Percentiles rank a stretch among this genome's conserved stretches.
phyloP scores from a whole-genome alignment of 2,797 vertebrate species.

The Sebastes hubbsi region DNA sequence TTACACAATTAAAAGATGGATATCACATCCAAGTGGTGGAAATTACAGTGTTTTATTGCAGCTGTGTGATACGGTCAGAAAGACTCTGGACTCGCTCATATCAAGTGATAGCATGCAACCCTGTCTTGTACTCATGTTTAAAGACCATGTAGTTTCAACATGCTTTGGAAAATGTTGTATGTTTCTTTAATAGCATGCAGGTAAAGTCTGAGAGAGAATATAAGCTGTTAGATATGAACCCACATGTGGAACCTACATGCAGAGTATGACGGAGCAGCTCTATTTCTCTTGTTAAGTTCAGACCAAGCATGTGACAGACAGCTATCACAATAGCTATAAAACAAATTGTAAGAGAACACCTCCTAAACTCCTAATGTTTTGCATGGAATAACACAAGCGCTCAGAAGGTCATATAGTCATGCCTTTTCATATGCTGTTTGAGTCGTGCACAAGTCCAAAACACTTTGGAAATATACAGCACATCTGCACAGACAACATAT shows the following conservation, averaged over 20 bases:
- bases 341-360: not conserved
- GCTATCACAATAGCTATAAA: not conserved
- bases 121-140: not conserved
- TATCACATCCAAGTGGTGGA: slow-evolving; percentile 11
- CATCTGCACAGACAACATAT: not conserved
- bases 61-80: slow-evolving; percentile 20
- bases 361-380: not conserved
- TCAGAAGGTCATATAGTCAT: not conserved
- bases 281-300: not conserved
- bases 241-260: not conserved
- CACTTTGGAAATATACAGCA: not conserved
- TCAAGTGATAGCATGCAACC: slow-evolving; percentile 11
- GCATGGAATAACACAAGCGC: not conserved
- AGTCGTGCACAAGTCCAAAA: not conserved
- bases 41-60: slow-evolving; percentile 49
- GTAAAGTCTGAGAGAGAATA: not conserved
- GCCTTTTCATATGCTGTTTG: not conserved
- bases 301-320: not conserved
- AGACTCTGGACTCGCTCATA: slow-evolving; percentile 60
- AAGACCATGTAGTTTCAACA: not conserved
- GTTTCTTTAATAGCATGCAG: not conserved
- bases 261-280: not conserved
- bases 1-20: slow-evolving; percentile 31
- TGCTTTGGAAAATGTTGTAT: not conserved
- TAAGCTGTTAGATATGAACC: not conserved